phyloP scores from a whole-genome alignment of 2,797 vertebrate species.

The Falco peregrinus region DNA sequence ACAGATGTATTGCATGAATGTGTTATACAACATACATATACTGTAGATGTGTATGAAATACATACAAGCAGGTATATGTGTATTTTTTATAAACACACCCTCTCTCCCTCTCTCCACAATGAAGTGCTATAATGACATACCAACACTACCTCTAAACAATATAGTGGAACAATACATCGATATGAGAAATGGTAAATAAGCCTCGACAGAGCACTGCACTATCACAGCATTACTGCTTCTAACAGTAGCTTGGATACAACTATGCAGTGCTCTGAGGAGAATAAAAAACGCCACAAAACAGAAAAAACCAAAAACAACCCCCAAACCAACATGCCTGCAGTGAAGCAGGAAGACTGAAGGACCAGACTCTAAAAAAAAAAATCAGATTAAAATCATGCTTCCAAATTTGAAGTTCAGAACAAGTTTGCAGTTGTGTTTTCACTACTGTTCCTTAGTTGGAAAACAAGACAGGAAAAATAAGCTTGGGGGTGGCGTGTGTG shows the following conservation, averaged over 20 bases:
- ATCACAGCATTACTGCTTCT: background rate
- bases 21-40: background rate
- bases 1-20: fast-evolving
- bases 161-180: background rate
- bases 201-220: background rate
- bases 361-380: background rate
- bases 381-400: background rate
- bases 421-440: background rate
- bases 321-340: background rate
- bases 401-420: background rate
- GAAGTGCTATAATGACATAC: background rate
- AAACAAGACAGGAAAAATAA: background rate
- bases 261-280: background rate
- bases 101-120: background rate
- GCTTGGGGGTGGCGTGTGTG: fast-evolving
- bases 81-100: background rate
- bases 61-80: background rate
- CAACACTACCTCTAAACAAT: background rate
- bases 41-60: background rate
- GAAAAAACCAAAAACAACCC: background rate
- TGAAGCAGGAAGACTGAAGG: background rate
- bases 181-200: background rate
- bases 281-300: background rate
- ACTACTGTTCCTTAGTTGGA: background rate
- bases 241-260: background rate